Evolutionary conservation across 2,113 vertebrate genomes (phyloP), one percentile per base, ranked within the genome.

Genomic region (Martes martes): DNA sequence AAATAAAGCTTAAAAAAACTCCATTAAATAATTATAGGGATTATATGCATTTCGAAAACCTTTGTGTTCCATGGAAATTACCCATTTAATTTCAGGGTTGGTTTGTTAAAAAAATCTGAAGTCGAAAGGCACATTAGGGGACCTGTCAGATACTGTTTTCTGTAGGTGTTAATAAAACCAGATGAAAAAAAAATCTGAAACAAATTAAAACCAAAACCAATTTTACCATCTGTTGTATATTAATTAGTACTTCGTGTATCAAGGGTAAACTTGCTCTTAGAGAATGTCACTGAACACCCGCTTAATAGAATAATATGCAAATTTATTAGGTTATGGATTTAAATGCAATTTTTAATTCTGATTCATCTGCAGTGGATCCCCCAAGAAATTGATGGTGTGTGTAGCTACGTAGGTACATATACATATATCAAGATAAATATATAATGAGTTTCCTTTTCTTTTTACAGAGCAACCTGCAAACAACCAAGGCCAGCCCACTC

Each of bases 401-500:
- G 7, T 61, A 26, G 73, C 26, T 36, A 31, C 8, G 1, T 59
- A 4, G 21, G 6, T 50, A 16, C 42, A 47, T 4, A 76, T 21
- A 24, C 28, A 76, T 18, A 28, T 23, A 19, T 21, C 6, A 28
- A 5, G 24, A 9, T 26, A 61, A 61, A 61, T 61, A 1, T 61
- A 24, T 94, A 80, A 96, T 74, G 65, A 79, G 45, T 36, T 73
- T 96, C 52, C 81, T 97, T 85, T 88, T 47, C 87, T 79, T 78
- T 92, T 98, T 91, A 80, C 99, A 99, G 99, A 99, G 96, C 99
- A 99, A 99, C 99, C 99, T 97, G 98, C 99, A 78, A 99, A 98
- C 98, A 99, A 99, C 93, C 99, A 99, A 99, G 99, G 99, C 98
- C 99, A 99, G 76, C 99, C 99, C 92, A 99, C 99, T 86, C 99